Percentiles rank a stretch among this genome's conserved stretches.
Evolutionary conservation across 2,888 invertebrate species (phyloP).

Genomic region (Antheraea yamamai): DNA sequence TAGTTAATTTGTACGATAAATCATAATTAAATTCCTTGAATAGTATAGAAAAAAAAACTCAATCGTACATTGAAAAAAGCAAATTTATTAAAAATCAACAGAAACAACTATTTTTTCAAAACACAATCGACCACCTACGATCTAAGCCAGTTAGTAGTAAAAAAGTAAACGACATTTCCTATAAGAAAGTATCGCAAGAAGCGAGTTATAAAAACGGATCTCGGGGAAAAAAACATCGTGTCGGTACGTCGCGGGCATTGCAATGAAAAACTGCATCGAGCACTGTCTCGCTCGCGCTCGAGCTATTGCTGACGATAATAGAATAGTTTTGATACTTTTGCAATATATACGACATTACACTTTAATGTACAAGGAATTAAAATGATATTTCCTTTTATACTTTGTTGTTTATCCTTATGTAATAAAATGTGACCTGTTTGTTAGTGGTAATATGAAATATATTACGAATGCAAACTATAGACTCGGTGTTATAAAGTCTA

Average conservation of each 20-base stretch:
- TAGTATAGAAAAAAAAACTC: background rate
- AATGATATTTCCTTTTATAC: constrained; percentile 7
- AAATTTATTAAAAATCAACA: background rate
- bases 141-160: constrained; percentile 36
- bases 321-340: constrained; percentile 59
- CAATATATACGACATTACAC: constrained; percentile 20
- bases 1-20: background rate
- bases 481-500: background rate
- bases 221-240: constrained; percentile 57
- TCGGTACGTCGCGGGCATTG: constrained; percentile 44
- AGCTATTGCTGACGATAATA: constrained; percentile 44
- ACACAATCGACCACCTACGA: constrained; percentile 54
- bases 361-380: background rate
- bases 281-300: constrained; percentile 59
- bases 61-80: background rate
- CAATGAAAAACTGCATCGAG: constrained; percentile 66
- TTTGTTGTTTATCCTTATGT: background rate
- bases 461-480: background rate
- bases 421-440: background rate
- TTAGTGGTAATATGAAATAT: no score
- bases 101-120: background rate
- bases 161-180: constrained; percentile 44
- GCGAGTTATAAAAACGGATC: constrained; percentile 61
- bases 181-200: constrained; percentile 58
- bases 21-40: background rate